Evolutionary conservation across 1,140 invertebrate genomes (phyloP).

Genomic region (Odontomachus brunneus): DNA sequence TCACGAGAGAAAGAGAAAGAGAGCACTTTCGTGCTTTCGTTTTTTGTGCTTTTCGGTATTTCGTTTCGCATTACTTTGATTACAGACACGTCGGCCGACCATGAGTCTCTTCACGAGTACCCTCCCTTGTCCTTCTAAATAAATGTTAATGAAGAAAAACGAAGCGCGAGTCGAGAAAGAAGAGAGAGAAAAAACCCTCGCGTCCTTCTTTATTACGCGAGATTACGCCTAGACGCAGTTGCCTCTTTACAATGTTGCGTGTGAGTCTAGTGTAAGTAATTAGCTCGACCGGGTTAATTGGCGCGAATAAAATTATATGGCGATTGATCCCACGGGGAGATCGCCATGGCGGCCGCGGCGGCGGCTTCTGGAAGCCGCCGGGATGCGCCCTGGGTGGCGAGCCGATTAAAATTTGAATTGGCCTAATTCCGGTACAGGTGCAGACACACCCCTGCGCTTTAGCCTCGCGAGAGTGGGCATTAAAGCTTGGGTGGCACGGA

Average conservation of each 20-base stretch:
- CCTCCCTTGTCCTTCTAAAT: constrained; percentile 26
- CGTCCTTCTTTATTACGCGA: constrained; percentile 10
- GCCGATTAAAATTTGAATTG: constrained; percentile 68
- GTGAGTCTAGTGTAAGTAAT: constrained; percentile 26
- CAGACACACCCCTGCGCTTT: constrained; percentile 58
- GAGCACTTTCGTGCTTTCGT: neutral
- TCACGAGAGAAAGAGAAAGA: neutral
- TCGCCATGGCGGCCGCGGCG: neutral
- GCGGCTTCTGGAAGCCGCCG: constrained; percentile 39
- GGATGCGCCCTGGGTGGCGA: constrained; percentile 65
- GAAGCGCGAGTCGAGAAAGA: neutral
- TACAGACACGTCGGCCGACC: constrained; percentile 63
- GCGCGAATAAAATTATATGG: constrained; percentile 45
- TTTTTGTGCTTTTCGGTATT: constrained; percentile 5
- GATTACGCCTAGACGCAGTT: constrained; percentile 21
- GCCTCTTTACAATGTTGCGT: neutral
- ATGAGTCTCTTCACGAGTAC: neutral
- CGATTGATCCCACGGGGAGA: constrained; percentile 38
- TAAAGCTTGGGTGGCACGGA: constrained; percentile 56
- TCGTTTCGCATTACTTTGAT: constrained; percentile 75
- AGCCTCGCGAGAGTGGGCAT: constrained; percentile 47
- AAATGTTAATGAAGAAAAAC: constrained; percentile 44
- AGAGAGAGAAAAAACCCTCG: neutral
- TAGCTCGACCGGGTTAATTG: constrained; percentile 51
- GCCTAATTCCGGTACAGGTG: constrained; percentile 69